Conservation (phyloP, 2,113 vertebrate genomes). For the Nematolebias whitei region DNA sequence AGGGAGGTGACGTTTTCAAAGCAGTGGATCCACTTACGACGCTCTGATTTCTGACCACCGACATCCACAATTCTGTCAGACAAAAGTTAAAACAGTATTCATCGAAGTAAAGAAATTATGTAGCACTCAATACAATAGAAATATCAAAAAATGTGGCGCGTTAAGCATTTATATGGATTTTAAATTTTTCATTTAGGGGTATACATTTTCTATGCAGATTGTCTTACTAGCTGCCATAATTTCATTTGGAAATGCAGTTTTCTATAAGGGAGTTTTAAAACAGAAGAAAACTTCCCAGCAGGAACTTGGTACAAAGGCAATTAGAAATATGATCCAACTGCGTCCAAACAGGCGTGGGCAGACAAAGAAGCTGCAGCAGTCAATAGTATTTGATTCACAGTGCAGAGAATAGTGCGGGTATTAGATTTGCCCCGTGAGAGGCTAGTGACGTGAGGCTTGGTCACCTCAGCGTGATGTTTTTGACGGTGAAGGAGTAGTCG, state of each 20-base stretch:
- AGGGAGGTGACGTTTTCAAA: conserved; percentile 90
- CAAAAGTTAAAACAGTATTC: background rate
- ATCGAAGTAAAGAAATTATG: background rate
- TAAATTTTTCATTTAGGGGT: background rate
- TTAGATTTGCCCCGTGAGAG: conserved; percentile 33
- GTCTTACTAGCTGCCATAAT: background rate
- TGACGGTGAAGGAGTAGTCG: conserved; percentile 87
- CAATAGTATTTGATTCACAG: conserved; percentile 22
- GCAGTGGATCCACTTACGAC: conserved; percentile 92
- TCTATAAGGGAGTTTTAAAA: conserved; percentile 3
- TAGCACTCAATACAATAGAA: background rate
- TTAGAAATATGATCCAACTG: conserved; percentile 38
- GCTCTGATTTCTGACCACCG: conserved; percentile 89
- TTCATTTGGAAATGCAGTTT: conserved; percentile 8
- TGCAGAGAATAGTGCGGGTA: conserved; percentile 34
- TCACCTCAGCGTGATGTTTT: conserved; percentile 87
- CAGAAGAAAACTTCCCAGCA: conserved; percentile 34
- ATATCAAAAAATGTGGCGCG: background rate
- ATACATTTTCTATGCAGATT: background rate
- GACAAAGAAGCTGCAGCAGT: conserved; percentile 46
- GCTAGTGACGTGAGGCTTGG: conserved; percentile 15
- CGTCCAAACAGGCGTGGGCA: conserved; percentile 11
- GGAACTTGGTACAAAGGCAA: conserved; percentile 12
- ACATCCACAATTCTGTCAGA: conserved; percentile 88
- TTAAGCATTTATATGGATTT: no score